Conservation (phyloP, 2,888 invertebrate genomes). For the Stenoptilia bipunctidactyla region DNA sequence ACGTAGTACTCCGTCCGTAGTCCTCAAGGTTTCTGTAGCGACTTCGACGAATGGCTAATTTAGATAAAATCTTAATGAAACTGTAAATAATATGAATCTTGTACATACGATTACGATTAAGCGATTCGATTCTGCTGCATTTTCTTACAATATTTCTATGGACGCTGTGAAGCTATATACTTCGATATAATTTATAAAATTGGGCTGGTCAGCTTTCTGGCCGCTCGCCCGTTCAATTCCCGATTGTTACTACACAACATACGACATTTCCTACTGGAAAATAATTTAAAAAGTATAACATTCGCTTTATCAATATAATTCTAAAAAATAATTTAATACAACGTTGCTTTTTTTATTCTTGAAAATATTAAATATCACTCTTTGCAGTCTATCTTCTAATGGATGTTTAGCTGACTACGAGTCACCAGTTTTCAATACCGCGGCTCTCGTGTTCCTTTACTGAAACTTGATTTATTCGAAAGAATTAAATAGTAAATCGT, state of each 20-base stretch:
- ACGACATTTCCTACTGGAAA: background rate
- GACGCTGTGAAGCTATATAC: slow-evolving; percentile 5
- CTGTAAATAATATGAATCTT: too few species aligned
- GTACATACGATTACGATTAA: too few species aligned
- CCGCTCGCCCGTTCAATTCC: background rate
- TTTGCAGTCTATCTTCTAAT: slow-evolving; percentile 1
- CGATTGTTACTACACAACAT: background rate
- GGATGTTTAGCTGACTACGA: background rate
- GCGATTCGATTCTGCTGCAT: too few species aligned
- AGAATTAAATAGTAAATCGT: too few species aligned
- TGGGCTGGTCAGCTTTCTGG: too few species aligned
- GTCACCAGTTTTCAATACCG: slow-evolving; percentile 1
- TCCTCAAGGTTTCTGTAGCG: too few species aligned
- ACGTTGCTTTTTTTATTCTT: background rate
- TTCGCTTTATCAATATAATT: background rate
- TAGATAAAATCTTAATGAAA: too few species aligned
- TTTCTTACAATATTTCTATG: slow-evolving; percentile 13
- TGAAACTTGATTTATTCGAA: too few species aligned
- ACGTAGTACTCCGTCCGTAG: too few species aligned
- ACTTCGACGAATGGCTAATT: too few species aligned
- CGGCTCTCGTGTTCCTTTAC: slow-evolving; percentile 6
- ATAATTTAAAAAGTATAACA: background rate
- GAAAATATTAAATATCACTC: background rate
- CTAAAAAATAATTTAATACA: background rate
- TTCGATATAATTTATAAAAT: background rate